Evolutionary conservation across 2,113 vertebrate genomes (phyloP).

Genomic region (Onychostoma macrolepis): DNA sequence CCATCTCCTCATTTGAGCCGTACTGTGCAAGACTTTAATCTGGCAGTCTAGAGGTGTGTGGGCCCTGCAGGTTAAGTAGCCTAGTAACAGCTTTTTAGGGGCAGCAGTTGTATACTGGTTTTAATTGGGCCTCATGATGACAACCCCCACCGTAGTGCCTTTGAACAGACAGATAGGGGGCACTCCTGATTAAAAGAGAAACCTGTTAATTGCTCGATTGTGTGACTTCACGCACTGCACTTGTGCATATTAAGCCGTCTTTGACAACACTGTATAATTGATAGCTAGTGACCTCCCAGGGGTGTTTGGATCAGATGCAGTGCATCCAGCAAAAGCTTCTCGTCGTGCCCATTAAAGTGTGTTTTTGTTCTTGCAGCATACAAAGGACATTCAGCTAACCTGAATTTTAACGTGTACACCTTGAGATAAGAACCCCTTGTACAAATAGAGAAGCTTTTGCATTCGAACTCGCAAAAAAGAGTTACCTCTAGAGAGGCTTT

Average conservation of each 20-base stretch:
- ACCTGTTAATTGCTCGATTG: slow-evolving; percentile 60
- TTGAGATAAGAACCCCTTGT: background rate
- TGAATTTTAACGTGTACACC: background rate
- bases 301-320: slow-evolving; percentile 21
- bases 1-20: slow-evolving; percentile 11
- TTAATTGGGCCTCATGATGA: slow-evolving; percentile 72
- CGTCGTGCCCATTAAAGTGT: background rate
- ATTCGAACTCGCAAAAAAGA: background rate
- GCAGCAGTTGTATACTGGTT: slow-evolving; percentile 63
- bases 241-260: slow-evolving; percentile 56
- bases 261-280: slow-evolving; percentile 52
- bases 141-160: slow-evolving; percentile 60
- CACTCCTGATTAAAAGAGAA: slow-evolving; percentile 64
- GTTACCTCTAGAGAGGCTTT: background rate
- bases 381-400: background rate
- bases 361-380: background rate
- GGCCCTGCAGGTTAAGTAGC: slow-evolving; percentile 61
- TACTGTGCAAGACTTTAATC: slow-evolving; percentile 53
- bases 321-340: background rate
- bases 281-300: slow-evolving; percentile 42
- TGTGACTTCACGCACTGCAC: slow-evolving; percentile 51
- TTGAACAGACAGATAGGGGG: slow-evolving; percentile 62
- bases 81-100: slow-evolving; percentile 47
- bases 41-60: slow-evolving; percentile 51
- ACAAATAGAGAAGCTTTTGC: background rate